Percentiles rank a stretch among this genome's conserved stretches.
Conservation (phyloP, 1,140 invertebrate species). For the Phymorhynchus buccinoides region DNA sequence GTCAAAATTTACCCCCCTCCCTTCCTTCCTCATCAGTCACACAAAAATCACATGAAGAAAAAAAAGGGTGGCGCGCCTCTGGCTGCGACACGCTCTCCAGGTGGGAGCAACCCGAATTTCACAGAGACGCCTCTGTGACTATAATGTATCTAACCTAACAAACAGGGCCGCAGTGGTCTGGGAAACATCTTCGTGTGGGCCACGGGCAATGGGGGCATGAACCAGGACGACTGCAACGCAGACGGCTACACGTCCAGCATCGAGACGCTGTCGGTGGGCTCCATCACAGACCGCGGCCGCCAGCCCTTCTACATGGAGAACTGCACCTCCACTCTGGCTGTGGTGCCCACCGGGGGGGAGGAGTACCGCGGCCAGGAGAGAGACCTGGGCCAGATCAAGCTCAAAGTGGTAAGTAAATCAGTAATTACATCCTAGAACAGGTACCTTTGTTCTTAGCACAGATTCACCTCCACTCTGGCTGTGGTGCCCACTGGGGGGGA, state of each 20-base stretch:
- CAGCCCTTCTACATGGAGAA: slow-evolving; percentile 73
- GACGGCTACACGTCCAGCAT: slow-evolving; percentile 75
- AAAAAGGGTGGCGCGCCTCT: too few species aligned
- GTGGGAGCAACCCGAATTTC: too few species aligned
- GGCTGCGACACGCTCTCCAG: too few species aligned
- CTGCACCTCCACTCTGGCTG: slow-evolving; percentile 73
- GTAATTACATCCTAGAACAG: too few species aligned
- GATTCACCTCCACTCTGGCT: slow-evolving; percentile 54
- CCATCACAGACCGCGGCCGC: slow-evolving; percentile 67
- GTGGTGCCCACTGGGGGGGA: slow-evolving; percentile 72
- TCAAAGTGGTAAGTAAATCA: slow-evolving; percentile 64
- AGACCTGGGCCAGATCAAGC: slow-evolving; percentile 48
- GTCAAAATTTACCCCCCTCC: too few species aligned
- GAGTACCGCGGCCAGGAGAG: slow-evolving; percentile 40
- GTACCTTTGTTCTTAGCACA: too few species aligned
- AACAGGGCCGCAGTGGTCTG: slow-evolving; percentile 72
- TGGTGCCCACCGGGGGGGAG: slow-evolving; percentile 72
- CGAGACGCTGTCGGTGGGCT: slow-evolving; percentile 72
- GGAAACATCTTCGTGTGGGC: slow-evolving; percentile 75
- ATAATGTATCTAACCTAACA: too few species aligned
- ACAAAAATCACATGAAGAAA: too few species aligned
- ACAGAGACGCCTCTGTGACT: too few species aligned
- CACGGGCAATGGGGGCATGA: slow-evolving; percentile 74
- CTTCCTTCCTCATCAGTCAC: too few species aligned
- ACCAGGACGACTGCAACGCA: slow-evolving; percentile 72